Evolutionary conservation across 2,888 invertebrate species (phyloP), one percentile per base, ranked within the genome.

Genomic region (Autographa pulchrina): DNA sequence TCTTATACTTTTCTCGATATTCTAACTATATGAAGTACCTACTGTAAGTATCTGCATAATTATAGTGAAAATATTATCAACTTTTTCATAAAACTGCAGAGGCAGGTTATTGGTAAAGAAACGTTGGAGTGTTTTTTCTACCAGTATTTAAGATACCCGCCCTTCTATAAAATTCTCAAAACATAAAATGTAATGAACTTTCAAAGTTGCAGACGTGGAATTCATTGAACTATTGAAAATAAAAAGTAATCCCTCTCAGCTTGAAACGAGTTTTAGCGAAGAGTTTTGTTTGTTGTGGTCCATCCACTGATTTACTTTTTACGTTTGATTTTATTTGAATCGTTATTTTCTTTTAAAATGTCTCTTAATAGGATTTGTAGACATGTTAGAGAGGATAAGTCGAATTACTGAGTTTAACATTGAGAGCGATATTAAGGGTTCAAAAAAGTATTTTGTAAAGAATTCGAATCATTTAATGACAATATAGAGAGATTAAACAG

Each of bases 171-270:
- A 56, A 20, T 56, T 25, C 54, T 25, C 54, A 41, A 52, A 58
- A 70, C 43, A 32, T 48, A 32, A 69, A 65, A 60, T 62, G 64
- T 67, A 14, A 14, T 32, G 52, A 63, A 62, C 58, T 76, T 75
- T 56, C 54, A 56, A 56, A 56, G 54, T 56, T 76, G 75, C 66
- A 71, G 56, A 66, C 61, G 56, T 31, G 2, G 13, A 72, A 72
- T 58, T 52, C 38, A 58, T 58, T 76, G 67, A 64, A 72, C 61
- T 64, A 13, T 13, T 58, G 16, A 8, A 43, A 43, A 64, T 18
- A 52, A 41, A 48, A 48, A 48, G 48, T 54, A 56, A 18, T 43
- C 64, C 61, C 14, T 35, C 20, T 58, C 62, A 20, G 52, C 63
- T 66, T 66, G 7, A 58, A 52, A 58, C 8, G 41, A 60, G 65